Conservation (phyloP, 2,888 invertebrate genomes). For the Ophion slaviceki region DNA sequence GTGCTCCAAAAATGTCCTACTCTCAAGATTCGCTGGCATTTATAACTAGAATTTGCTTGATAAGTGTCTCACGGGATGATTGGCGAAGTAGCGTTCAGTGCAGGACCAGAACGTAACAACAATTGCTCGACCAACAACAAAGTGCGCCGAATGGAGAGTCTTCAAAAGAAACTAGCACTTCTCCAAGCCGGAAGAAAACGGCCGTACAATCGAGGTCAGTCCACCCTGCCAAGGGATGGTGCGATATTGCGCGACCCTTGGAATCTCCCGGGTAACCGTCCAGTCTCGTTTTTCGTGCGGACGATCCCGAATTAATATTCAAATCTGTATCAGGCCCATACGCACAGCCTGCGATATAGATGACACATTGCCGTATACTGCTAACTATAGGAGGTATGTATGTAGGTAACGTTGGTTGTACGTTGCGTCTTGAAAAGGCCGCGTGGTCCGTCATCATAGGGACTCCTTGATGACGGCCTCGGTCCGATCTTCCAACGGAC, state of each 20-base stretch:
- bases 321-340: constrained; percentile 77
- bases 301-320: constrained; percentile 80
- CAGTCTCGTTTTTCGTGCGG: constrained; percentile 66
- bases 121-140: too few species aligned
- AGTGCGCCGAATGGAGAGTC: neutral
- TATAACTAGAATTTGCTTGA: too few species aligned
- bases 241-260: constrained; percentile 61
- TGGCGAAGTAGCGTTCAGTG: too few species aligned
- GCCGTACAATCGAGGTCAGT: constrained; percentile 63
- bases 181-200: constrained; percentile 18
- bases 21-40: too few species aligned
- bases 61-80: too few species aligned
- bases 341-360: constrained; percentile 27
- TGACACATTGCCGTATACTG: constrained; percentile 1
- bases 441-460: constrained; percentile 12
- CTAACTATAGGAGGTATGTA: constrained; percentile 4
- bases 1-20: too few species aligned
- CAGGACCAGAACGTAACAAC: too few species aligned
- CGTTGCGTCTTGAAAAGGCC: constrained; percentile 23
- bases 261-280: constrained; percentile 66
- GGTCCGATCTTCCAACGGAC: constrained; percentile 64
- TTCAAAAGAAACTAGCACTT: neutral
- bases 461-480: constrained; percentile 36
- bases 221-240: constrained; percentile 9
- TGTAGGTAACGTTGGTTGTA: constrained; percentile 6